Evolutionary conservation across 92 coral and sea anemone species (phyloP).

Genomic region (Umimayanthus kanabou): DNA sequence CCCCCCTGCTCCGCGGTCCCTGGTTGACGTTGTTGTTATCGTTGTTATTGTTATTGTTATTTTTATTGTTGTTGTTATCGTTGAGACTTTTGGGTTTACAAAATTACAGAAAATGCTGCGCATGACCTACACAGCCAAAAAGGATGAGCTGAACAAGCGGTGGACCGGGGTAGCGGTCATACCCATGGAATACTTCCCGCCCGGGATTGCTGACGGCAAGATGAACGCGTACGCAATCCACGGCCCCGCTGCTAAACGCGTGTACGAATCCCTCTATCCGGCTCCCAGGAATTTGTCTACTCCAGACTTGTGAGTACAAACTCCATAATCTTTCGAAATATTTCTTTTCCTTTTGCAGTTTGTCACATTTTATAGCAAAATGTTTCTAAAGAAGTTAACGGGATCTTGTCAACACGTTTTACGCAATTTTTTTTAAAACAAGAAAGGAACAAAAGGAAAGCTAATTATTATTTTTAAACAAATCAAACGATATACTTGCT

Average conservation of each 20-base stretch:
- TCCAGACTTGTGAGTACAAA: slow-evolving; percentile 90
- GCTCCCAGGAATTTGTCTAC: slow-evolving; percentile 60
- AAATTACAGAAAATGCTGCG: slow-evolving; percentile 63
- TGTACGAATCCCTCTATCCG: slow-evolving; percentile 88
- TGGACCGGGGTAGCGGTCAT: slow-evolving; percentile 91
- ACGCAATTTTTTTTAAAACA: too few species aligned
- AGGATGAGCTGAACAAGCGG: slow-evolving; percentile 54
- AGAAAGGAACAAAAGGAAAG: too few species aligned
- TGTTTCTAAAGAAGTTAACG: too few species aligned
- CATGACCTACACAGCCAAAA: slow-evolving; percentile 72
- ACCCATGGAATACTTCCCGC: slow-evolving; percentile 93
- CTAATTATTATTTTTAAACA: too few species aligned
- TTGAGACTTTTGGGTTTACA: not conserved
- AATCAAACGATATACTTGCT: too few species aligned
- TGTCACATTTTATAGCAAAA: too few species aligned
- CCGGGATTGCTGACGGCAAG: slow-evolving; percentile 66
- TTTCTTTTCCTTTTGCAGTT: too few species aligned
- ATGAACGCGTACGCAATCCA: slow-evolving; percentile 98
- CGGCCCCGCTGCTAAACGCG: slow-evolving; percentile 75
- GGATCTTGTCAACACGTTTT: too few species aligned
- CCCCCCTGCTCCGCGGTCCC: too few species aligned
- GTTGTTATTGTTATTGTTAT: too few species aligned
- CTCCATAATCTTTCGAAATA: not conserved
- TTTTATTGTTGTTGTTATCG: too few species aligned
- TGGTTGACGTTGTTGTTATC: too few species aligned